These are phyloP conservation scores for Serrognathus titanus DNA, from an alignment of 2,888 invertebrate species.

Conservation along the genomic window DNA sequence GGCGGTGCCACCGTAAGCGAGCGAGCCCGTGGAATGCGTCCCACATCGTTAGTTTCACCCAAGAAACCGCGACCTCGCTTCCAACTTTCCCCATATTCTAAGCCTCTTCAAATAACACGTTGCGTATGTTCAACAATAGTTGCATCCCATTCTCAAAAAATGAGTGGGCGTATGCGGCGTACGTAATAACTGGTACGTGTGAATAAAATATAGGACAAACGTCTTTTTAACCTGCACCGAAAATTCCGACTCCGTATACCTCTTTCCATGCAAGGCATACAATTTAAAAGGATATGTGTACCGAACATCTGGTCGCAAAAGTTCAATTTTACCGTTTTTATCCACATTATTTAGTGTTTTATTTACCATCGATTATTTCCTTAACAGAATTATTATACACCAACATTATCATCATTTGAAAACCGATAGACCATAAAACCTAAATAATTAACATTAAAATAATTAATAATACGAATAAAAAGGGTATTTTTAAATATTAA, in stretches of 20 bases:
- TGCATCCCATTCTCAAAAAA: conserved; percentile 23
- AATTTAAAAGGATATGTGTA: background rate
- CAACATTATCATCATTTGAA: too few relatives aligned
- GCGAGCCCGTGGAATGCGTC: conserved; percentile 4
- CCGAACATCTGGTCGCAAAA: background rate
- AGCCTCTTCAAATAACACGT: conserved; percentile 28
- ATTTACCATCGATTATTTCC: too few relatives aligned
- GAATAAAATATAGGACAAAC: conserved; percentile 1
- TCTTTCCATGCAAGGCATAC: background rate
- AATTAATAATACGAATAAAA: too few relatives aligned
- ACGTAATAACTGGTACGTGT: conserved; percentile 12
- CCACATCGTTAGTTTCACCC: conserved; percentile 3
- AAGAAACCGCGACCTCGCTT: conserved; percentile 22
- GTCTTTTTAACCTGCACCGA: background rate
- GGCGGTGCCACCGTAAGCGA: conserved; percentile 7
- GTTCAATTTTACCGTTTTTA: too few relatives aligned
- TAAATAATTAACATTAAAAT: too few relatives aligned
- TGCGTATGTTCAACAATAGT: conserved; percentile 26
- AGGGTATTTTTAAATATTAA: too few relatives aligned
- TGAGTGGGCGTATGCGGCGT: conserved; percentile 25
- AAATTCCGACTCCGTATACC: background rate
- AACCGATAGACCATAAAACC: too few relatives aligned
- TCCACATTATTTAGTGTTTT: too few relatives aligned
- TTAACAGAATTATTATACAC: too few relatives aligned
- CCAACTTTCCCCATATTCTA: conserved; percentile 29